Base-by-base conservation (phyloP, 2,888 invertebrate species). In the Diloba caeruleocephala region DNA sequence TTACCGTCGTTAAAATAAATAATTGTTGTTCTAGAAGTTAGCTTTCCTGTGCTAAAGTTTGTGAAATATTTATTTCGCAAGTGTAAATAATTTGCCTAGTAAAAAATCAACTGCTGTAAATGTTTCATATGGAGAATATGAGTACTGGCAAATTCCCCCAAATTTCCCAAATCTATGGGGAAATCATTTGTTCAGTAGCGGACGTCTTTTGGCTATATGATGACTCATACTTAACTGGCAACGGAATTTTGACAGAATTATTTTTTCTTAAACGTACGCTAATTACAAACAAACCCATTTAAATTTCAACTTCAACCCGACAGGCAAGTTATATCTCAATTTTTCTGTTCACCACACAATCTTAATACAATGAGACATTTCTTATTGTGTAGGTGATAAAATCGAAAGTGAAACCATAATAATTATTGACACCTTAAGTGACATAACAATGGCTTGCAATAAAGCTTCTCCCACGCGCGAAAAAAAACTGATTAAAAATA, bases 401-500 rank as follows among this genome's bases (percentile, higher is more conserved):
- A 52, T 55, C 42, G 59, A 71, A 72, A 74, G 61, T 55, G 54
- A 57, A 57, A 55, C 51, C 36, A 39, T 62, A 45, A 62, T 64
- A 68, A 74, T 64, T 71, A 72, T 74, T 72, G 68, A 59, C 71
- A 71, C 48, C n/a, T 61, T 9, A 36, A 56, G 44, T 71, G 74
- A 64, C 71, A 62, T 54, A 64, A 71, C 72, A 72, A 72, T 74
- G 33, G 71, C n/a, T 39, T n/a, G 34, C 43, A 55, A 46, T 48
- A 61, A 43, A 34, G 54, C 29, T 32, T 54, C 52, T 50, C 54
- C 61, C 65, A 74, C 71, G 71, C 71, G 61, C 64, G 51, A 55
- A 37, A 61, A 74, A 69, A 70, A 66, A 51, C 64, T 64, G 71
- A 68, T 74, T 58, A 71, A 50, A 72, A 67, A 68, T 67, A 68